phyloP scores from a whole-genome alignment of 2,888 invertebrate genomes.

The Pyralis farinalis region DNA sequence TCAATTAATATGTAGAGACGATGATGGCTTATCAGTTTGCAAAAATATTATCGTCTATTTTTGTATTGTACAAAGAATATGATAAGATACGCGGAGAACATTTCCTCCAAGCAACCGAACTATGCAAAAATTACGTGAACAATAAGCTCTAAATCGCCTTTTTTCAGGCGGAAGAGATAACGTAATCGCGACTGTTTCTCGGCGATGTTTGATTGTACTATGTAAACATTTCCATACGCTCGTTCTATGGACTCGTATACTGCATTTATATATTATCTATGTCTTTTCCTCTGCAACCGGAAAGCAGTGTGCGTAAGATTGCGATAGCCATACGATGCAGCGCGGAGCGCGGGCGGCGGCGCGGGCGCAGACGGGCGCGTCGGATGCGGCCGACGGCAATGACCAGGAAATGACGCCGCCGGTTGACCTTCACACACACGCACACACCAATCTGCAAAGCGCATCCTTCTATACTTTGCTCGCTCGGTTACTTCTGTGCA shows the following conservation, averaged over 20 bases:
- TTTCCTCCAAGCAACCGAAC: conserved; percentile 65
- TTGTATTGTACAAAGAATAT: conserved; percentile 43
- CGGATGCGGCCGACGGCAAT: conserved; percentile 58
- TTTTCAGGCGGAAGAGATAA: conserved; percentile 41
- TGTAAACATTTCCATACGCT: background rate
- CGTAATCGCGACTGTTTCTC: conserved; percentile 21
- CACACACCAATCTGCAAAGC: conserved; percentile 8
- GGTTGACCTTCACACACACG: conserved; percentile 59
- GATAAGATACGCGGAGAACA: conserved; percentile 48
- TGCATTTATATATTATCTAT: conserved; percentile 20
- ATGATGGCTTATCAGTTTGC: conserved; percentile 43
- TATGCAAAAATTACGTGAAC: conserved; percentile 33
- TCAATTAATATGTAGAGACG: conserved; percentile 26
- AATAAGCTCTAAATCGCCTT: conserved; percentile 17
- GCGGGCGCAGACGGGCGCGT: conserved; percentile 35
- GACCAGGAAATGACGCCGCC: conserved; percentile 80
- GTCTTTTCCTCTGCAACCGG: conserved; percentile 68
- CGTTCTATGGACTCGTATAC: background rate
- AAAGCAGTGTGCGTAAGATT: conserved; percentile 57
- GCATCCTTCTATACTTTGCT: conserved; percentile 13
- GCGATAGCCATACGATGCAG: conserved; percentile 23
- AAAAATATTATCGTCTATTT: conserved; percentile 45
- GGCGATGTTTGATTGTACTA: conserved; percentile 13
- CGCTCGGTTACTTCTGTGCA: conserved; percentile 8
- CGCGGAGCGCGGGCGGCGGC: conserved; percentile 24